These are phyloP conservation scores for Myotis pilosus DNA, from an alignment of 2,797 vertebrate genomes.

Conservation along the genomic window DNA sequence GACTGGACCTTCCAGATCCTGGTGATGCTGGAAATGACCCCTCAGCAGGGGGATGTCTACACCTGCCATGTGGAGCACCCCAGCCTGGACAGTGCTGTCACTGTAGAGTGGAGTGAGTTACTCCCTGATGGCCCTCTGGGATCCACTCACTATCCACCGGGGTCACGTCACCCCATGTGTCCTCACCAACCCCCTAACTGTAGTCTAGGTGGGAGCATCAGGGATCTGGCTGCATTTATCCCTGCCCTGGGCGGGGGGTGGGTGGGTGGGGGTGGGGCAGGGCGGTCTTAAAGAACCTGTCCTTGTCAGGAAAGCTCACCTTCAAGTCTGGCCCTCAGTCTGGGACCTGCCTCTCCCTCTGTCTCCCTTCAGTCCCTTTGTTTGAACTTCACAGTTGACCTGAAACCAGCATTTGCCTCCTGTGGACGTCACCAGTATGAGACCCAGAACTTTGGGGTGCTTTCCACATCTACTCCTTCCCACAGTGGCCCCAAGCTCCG, in stretches of 20 bases:
- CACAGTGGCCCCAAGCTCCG: no score
- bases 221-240: background rate
- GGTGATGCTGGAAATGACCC: constrained; percentile 40
- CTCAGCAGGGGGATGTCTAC: background rate
- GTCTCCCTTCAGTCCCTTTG: no score
- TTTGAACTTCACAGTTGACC: background rate
- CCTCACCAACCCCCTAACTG: background rate
- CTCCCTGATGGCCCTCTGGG: no score
- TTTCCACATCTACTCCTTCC: background rate
- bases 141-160: background rate
- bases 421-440: background rate
- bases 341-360: background rate
- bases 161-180: fast-evolving
- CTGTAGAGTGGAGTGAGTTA: background rate
- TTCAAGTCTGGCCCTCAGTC: background rate
- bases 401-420: background rate
- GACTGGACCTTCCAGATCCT: constrained; percentile 48
- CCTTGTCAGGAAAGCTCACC: background rate
- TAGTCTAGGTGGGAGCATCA: background rate
- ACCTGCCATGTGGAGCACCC: constrained; percentile 16
- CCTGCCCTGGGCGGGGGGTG: no score
- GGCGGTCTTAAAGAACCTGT: background rate
- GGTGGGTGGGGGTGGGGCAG: no score
- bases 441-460: background rate
- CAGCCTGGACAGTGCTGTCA: background rate